Evolutionary conservation across 2,888 invertebrate species (phyloP).

Genomic region (Spilarctia lutea): DNA sequence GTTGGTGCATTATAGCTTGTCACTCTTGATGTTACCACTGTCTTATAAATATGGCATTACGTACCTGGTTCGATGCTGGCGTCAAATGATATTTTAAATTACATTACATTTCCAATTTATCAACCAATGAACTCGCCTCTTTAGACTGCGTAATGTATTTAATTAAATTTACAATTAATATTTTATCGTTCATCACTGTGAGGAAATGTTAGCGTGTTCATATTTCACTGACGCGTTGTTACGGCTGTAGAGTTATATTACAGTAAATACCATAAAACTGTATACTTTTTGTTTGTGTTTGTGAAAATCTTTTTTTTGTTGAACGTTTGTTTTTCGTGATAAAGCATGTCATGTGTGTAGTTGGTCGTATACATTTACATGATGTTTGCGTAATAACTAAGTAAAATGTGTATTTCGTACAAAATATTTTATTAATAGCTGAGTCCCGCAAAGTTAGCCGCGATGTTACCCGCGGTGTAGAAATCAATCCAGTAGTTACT

Average conservation of each 20-base stretch:
- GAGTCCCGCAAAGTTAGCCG: too few species aligned
- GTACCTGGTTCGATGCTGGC: not conserved
- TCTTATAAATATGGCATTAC: not conserved
- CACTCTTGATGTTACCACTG: not conserved
- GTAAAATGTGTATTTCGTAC: not conserved
- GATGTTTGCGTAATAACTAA: not conserved
- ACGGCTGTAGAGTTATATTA: not conserved
- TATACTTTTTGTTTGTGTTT: not conserved
- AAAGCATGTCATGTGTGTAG: not conserved
- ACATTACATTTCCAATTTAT: not conserved
- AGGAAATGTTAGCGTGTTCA: constrained; percentile 1
- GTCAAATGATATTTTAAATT: not conserved
- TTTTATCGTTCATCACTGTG: constrained; percentile 1
- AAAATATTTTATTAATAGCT: too few species aligned
- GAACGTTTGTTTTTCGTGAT: not conserved
- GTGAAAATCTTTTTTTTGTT: not conserved
- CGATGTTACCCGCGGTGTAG: too few species aligned
- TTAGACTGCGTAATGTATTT: not conserved
- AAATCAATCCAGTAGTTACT: too few species aligned
- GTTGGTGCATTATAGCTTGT: not conserved
- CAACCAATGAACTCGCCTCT: not conserved
- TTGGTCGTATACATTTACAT: not conserved
- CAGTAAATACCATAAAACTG: not conserved
- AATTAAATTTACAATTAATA: constrained; percentile 7
- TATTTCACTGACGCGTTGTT: not conserved